These are phyloP conservation scores for Petroica traversi DNA, from an alignment of 2,113 vertebrate species.

Conservation along the genomic window DNA sequence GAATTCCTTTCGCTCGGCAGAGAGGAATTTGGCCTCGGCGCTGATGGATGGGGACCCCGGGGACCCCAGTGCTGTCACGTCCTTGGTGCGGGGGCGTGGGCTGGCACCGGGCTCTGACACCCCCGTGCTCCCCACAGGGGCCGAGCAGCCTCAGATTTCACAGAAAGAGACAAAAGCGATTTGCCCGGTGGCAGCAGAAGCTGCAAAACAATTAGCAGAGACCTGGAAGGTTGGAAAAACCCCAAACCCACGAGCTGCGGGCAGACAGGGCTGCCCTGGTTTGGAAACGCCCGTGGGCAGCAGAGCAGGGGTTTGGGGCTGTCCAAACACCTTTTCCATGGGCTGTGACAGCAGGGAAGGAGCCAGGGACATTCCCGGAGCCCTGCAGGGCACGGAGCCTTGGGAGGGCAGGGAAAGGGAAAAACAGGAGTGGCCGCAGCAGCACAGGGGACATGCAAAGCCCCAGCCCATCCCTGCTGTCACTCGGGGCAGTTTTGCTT, in stretches of 20 bases:
- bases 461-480: neutral
- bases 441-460: neutral
- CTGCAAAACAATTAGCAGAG: neutral
- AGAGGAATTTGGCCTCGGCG: constrained; percentile 5
- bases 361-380: neutral
- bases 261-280: neutral
- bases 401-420: neutral
- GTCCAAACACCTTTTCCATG: neutral
- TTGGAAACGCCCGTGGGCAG: neutral
- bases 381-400: rapidly evolving
- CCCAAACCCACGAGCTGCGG: rapidly evolving
- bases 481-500: neutral
- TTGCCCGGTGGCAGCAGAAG: neutral
- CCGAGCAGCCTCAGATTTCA: neutral
- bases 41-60: neutral
- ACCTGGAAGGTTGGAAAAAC: neutral
- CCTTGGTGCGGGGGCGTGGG: neutral
- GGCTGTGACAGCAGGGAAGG: neutral
- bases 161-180: neutral
- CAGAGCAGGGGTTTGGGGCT: rapidly evolving
- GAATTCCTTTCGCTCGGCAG: neutral
- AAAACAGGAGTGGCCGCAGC: neutral
- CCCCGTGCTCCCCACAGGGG: neutral
- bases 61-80: neutral
- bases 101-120: neutral